Evolutionary conservation across 2,113 vertebrate genomes (phyloP).

Genomic region (Psettodes erumei): DNA sequence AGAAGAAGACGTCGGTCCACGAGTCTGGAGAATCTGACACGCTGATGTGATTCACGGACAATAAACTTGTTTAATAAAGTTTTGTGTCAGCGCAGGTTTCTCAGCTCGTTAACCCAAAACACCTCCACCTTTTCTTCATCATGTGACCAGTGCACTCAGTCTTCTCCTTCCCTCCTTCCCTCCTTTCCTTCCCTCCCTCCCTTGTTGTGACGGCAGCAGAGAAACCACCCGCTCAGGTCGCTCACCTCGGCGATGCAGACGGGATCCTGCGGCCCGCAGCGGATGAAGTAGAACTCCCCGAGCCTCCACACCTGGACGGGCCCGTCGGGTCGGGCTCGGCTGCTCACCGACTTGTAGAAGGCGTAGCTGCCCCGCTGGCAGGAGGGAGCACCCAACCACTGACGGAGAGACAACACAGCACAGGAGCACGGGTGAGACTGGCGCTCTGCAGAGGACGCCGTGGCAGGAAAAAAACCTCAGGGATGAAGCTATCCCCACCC

Average conservation of each 20-base stretch:
- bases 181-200: too few relatives aligned
- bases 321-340: conserved; percentile 56
- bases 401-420: not conserved
- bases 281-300: conserved; percentile 86
- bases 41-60: too few relatives aligned
- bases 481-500: too few relatives aligned
- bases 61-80: too few relatives aligned
- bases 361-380: conserved; percentile 83
- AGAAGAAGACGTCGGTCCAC: not conserved
- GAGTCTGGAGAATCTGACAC: not conserved
- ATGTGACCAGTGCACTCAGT: too few relatives aligned
- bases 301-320: conserved; percentile 79
- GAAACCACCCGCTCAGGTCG: not conserved
- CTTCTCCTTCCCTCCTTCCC: too few relatives aligned
- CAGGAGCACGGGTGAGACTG: not conserved
- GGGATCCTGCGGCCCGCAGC: conserved; percentile 82
- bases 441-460: too few relatives aligned
- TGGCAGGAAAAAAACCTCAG: too few relatives aligned
- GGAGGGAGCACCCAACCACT: conserved; percentile 86
- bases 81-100: too few relatives aligned
- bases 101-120: too few relatives aligned
- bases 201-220: too few relatives aligned
- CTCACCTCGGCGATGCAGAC: conserved; percentile 84
- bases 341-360: conserved; percentile 86
- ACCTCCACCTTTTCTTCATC: too few relatives aligned